These are phyloP conservation scores for Limnephilus lunatus DNA, from an alignment of 2,888 invertebrate species.

Conservation along the genomic window DNA sequence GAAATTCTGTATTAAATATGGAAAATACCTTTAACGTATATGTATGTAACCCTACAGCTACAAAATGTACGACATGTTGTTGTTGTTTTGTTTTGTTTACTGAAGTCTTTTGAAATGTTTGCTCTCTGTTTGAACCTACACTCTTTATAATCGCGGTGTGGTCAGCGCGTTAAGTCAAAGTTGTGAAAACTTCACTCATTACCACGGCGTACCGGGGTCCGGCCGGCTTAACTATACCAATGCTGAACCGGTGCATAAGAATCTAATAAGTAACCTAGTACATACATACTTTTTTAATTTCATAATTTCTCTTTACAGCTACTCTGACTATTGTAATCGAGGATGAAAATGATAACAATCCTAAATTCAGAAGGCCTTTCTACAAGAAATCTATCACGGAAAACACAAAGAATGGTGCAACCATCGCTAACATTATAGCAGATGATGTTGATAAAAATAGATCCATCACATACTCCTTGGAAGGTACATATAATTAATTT, in stretches of 20 bases:
- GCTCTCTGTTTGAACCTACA: background rate
- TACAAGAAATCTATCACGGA: slow-evolving; percentile 90
- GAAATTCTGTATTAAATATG: background rate
- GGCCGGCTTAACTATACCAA: too few species aligned
- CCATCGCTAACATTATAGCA: slow-evolving; percentile 87
- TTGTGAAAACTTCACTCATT: too few species aligned
- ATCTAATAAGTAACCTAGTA: too few species aligned
- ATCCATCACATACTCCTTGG: slow-evolving; percentile 87
- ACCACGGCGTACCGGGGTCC: too few species aligned
- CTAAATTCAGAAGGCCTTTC: slow-evolving; percentile 87
- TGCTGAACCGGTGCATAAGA: too few species aligned
- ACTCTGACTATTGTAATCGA: slow-evolving; percentile 86
- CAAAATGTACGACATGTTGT: background rate
- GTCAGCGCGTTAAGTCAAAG: too few species aligned
- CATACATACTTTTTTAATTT: background rate
- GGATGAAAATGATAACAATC: slow-evolving; percentile 94
- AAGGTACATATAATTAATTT: slow-evolving; percentile 73
- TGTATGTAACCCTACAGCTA: background rate
- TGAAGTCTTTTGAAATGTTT: background rate
- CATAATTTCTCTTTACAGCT: slow-evolving; percentile 72
- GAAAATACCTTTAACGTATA: background rate
- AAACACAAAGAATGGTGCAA: slow-evolving; percentile 90
- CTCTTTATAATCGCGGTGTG: too few species aligned
- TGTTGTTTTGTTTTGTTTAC: background rate
- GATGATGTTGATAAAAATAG: slow-evolving; percentile 93